Percentiles rank a stretch among this genome's conserved stretches.
phyloP scores from a whole-genome alignment of 2,888 invertebrate species.

The Volucella bombylans region DNA sequence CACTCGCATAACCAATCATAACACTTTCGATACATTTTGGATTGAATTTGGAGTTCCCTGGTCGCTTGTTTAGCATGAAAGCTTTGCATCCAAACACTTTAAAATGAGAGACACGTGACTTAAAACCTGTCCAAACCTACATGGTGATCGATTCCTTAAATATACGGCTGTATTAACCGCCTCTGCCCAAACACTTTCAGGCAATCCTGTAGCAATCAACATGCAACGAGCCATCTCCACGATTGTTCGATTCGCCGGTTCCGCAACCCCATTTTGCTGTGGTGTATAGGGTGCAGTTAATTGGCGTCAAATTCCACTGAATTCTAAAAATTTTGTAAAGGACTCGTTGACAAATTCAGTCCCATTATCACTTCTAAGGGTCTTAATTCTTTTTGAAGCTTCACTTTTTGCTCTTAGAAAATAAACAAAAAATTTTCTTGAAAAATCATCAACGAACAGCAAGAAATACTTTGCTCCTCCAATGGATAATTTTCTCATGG shows the following conservation, averaged over 20 bases:
- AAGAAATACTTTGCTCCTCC: conserved; percentile 20
- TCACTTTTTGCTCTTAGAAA: conserved; percentile 12
- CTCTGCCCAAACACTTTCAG: conserved; percentile 21
- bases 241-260: too few species aligned
- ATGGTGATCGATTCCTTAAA: background rate
- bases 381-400: conserved; percentile 43
- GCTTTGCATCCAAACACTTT: too few species aligned
- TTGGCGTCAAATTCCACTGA: conserved; percentile 23
- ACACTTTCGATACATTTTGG: too few species aligned
- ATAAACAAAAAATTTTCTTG: too few species aligned
- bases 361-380: conserved; percentile 39
- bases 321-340: background rate
- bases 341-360: conserved; percentile 17
- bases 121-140: too few species aligned
- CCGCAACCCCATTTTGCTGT: too few species aligned
- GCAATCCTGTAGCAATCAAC: background rate
- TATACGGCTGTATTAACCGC: conserved; percentile 24
- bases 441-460: too few species aligned
- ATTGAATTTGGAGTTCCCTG: too few species aligned
- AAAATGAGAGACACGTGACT: too few species aligned
- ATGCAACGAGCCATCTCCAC: conserved; percentile 26
- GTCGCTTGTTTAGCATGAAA: too few species aligned
- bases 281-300: conserved; percentile 23
- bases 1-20: too few species aligned
- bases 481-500: conserved; percentile 4